Conservation (phyloP, 2,797 vertebrate genomes). For the Phrynocephalus forsythii region DNA sequence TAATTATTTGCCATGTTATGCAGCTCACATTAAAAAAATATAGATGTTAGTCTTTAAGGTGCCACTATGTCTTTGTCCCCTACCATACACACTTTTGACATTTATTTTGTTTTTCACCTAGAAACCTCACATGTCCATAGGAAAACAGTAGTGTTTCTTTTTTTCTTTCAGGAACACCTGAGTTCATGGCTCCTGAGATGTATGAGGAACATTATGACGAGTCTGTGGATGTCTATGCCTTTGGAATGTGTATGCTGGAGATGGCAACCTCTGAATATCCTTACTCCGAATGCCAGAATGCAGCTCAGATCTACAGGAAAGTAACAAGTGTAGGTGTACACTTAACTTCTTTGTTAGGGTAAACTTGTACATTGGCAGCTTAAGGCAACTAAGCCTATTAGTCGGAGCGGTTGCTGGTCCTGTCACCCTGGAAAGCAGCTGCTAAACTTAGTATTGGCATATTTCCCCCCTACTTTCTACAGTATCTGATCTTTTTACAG, state of each 20-base stretch:
- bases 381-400: slow-evolving; percentile 28
- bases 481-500: slow-evolving; percentile 19
- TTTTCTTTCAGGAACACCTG: slow-evolving; percentile 79
- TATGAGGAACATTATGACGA: slow-evolving; percentile 98
- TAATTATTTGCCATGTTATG: no score
- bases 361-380: slow-evolving; percentile 42
- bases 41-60: no score
- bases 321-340: slow-evolving; percentile 91
- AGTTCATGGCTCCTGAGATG: slow-evolving; percentile 90
- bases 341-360: slow-evolving; percentile 51
- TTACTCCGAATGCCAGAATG: slow-evolving; percentile 96
- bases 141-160: not conserved
- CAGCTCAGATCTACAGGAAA: slow-evolving; percentile 97
- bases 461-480: not conserved
- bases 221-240: slow-evolving; percentile 96
- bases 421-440: slow-evolving; percentile 19
- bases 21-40: no score
- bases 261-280: slow-evolving; percentile 98
- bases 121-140: not conserved
- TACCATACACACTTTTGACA: no score
- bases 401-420: slow-evolving; percentile 14
- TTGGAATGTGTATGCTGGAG: slow-evolving; percentile 98
- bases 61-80: no score
- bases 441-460: not conserved
- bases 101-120: no score